Base-by-base conservation (phyloP, 1,140 invertebrate species). In the Eufriesea mexicana region DNA sequence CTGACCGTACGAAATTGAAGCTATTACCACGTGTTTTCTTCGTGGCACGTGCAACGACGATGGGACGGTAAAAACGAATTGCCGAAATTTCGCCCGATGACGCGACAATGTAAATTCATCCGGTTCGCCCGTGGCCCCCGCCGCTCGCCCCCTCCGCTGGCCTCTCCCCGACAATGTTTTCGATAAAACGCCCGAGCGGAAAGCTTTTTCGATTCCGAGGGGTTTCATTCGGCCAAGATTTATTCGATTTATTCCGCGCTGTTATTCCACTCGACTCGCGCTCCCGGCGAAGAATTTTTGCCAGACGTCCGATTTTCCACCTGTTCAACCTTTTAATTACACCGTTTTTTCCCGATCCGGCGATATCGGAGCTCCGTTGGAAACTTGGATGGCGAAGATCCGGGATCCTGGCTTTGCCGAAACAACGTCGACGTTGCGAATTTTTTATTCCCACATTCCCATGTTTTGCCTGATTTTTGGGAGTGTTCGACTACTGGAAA, bases 21-120 rank as follows among this genome's bases (percentile, higher is more conserved):
- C 23, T 35, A 55, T 73, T 45, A 73, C 71, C 7, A 12, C 20
- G 54, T 55, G 71, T 73, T 73, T 73, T 54, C 71, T 73, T 55
- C 71, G 71, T n/a, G 35, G 28, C 12, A 42, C 51, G 51, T n/a
- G 71, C 71, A n/a, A 45, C 16, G 35, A 9, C 16, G 16, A 35
- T 35, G 49, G 49, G 16, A 14, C 35, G 23, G 23, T 35, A 35
- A 35, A 45, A 73, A 73, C 71, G 20, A 57, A 73, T 73, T 73
- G 54, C 28, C 20, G 20, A 20, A 45, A 57, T 73, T 57, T 55
- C 28, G 35, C 51, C 25, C 16, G 16, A n/a, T 51, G 35, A 59
- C 54, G 72, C 23, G 54, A 55, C 71, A 42, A 47, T 51, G 66
- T 45, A 51, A 59, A 59, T 74, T 45, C 20, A n/a, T 74, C 2